Percentiles rank a stretch among this genome's conserved stretches.
These are phyloP conservation scores for Petrolisthes cinctipes DNA, from an alignment of 2,888 invertebrate species.

Conservation along the genomic window DNA sequence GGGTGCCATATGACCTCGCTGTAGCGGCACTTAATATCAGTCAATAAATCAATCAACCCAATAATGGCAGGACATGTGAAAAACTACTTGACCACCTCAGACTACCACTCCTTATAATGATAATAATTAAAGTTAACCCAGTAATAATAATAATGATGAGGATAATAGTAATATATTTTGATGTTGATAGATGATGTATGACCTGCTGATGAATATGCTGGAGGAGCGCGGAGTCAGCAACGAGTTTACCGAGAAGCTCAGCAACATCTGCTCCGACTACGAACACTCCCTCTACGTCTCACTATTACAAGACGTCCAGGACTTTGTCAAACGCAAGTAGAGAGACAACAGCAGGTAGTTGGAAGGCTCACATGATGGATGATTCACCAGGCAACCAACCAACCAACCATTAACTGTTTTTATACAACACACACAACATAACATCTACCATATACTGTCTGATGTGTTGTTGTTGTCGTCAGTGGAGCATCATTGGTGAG, in stretches of 20 bases:
- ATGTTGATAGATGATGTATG: constrained; percentile 87
- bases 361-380: not conserved
- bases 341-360: not conserved
- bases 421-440: not conserved
- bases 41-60: no score
- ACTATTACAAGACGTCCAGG: constrained; percentile 86
- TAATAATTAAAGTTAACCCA: no score
- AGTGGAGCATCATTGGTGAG: not conserved
- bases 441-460: not conserved
- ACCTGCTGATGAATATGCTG: constrained; percentile 91
- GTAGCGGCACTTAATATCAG: no score
- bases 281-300: constrained; percentile 93
- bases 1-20: no score
- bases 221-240: constrained; percentile 96
- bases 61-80: no score
- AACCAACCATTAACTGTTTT: not conserved
- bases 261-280: constrained; percentile 89
- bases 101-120: no score
- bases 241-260: constrained; percentile 89
- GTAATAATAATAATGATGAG: no score
- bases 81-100: no score
- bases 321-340: constrained; percentile 76
- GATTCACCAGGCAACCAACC: not conserved
- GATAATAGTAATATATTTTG: constrained; percentile 54
- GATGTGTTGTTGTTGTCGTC: not conserved